Base-by-base conservation (phyloP, 2,113 vertebrate genomes). In the Rostratula benghalensis region DNA sequence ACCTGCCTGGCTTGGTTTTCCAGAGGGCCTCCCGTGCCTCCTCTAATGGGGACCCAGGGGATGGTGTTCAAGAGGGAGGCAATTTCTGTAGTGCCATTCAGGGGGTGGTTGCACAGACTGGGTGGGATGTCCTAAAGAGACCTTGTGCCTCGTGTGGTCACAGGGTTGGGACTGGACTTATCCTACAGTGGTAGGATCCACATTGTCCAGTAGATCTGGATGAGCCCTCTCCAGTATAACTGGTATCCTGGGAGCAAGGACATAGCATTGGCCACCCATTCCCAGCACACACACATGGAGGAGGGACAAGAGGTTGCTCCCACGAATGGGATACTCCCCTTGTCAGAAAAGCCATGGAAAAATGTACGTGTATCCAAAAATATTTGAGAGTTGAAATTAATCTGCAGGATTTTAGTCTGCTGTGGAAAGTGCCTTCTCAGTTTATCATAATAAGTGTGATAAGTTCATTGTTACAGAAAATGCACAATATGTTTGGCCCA, bases 241-340 rank as follows among this genome's bases (percentile, higher is more conserved):
- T 1, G 3, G 19, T 25, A 56, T 16, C 48, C 35, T 79, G 15
- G 70, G 46, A 59, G 43, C 16, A 25, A 64, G 82, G 48, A 19
- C 43, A 16, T 0, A 0, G 39, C 17, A 10, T 16, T 84, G 54
- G 39, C 59, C 0, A 3, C 45, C 37, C 41, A 10, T 54, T 63
- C 41, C 37, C 43, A 9, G 45, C 0, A 1, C 11, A 19, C 0
- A 0, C 0, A 1, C 11, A 19, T 0, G 0, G 63, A 80, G 53
- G 24, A 71, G 46, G 4, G 3, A 28, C 0, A 4, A 41, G 60
- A 91, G 56, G 33, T 93, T 1, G 7, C 80, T 83, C 43, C 50
- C 73, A 45, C 9, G 87, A 53, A 13, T 56, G 35, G 45, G 48
- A 89, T 53, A 75, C 64, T 71, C 61, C 69, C 30, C 79, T 71